Evolutionary conservation across 2,797 vertebrate genomes (phyloP).

Genomic region (Sylvia borin): DNA sequence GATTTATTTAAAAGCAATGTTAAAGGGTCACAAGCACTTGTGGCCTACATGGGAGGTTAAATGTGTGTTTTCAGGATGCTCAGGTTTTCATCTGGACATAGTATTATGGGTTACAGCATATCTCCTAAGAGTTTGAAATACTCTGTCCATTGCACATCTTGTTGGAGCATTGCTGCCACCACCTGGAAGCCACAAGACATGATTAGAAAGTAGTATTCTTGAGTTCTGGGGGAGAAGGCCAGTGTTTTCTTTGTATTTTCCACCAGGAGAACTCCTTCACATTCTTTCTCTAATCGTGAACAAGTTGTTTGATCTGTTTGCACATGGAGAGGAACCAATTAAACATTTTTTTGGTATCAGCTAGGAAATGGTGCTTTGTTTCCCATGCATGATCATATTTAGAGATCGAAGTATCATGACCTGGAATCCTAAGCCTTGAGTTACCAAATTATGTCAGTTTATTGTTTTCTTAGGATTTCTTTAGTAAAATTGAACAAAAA

Average conservation of each 20-base stretch:
- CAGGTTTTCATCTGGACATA: background rate
- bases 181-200: background rate
- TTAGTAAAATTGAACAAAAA: background rate
- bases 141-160: background rate
- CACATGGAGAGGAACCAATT: background rate
- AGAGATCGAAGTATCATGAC: background rate
- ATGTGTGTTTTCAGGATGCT: background rate
- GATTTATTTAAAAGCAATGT: background rate
- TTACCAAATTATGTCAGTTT: background rate
- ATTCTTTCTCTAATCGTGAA: background rate
- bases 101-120: background rate
- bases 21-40: background rate
- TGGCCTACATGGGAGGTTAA: background rate
- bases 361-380: background rate
- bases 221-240: background rate
- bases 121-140: rapidly evolving
- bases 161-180: background rate
- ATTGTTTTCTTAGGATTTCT: background rate
- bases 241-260: background rate
- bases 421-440: background rate
- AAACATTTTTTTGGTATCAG: background rate
- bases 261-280: background rate
- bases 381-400: background rate
- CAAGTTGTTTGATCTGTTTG: background rate
- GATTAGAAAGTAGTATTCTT: background rate